Percentiles rank a stretch among this genome's conserved stretches.
These are phyloP conservation scores for Caenorhabditis plicata DNA, from an alignment of 2,888 invertebrate species.

Conservation along the genomic window DNA sequence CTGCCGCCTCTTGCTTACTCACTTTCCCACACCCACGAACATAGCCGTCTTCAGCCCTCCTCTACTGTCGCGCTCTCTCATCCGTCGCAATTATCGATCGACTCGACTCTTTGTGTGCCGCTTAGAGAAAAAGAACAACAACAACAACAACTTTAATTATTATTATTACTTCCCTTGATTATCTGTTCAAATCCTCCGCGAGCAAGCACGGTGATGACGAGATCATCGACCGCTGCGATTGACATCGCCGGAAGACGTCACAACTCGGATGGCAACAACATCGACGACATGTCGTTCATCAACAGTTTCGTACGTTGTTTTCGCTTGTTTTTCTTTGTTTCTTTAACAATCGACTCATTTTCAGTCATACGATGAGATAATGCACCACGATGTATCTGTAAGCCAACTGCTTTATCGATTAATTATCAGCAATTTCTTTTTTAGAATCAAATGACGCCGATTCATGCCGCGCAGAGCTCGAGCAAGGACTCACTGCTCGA, in stretches of 20 bases:
- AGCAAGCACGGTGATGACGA: conserved; percentile 6
- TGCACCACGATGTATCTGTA: conserved; percentile 4
- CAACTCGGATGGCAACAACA: conserved; percentile 17
- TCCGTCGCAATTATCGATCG: not conserved
- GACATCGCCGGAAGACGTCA: conserved; percentile 15
- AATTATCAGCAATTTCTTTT: not conserved
- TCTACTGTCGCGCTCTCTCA: not conserved
- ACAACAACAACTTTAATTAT: not conserved
- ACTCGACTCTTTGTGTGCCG: not conserved
- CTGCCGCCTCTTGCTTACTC: no score
- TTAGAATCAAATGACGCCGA: conserved; percentile 1
- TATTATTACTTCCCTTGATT: no score
- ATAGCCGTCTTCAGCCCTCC: no score
- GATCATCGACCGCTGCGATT: conserved; percentile 6
- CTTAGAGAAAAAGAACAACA: no score
- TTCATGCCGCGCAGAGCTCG: conserved; percentile 7
- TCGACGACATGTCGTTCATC: conserved; percentile 16
- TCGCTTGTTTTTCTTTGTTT: not conserved
- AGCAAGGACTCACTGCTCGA: conserved; percentile 1
- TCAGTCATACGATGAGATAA: conserved; percentile 1
- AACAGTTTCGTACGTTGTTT: conserved; percentile 7
- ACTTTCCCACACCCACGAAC: no score
- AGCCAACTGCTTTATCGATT: not conserved
- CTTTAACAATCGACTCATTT: not conserved
- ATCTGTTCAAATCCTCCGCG: no score